Conservation (phyloP, 2,113 vertebrate species). For the Archilochus colubris region DNA sequence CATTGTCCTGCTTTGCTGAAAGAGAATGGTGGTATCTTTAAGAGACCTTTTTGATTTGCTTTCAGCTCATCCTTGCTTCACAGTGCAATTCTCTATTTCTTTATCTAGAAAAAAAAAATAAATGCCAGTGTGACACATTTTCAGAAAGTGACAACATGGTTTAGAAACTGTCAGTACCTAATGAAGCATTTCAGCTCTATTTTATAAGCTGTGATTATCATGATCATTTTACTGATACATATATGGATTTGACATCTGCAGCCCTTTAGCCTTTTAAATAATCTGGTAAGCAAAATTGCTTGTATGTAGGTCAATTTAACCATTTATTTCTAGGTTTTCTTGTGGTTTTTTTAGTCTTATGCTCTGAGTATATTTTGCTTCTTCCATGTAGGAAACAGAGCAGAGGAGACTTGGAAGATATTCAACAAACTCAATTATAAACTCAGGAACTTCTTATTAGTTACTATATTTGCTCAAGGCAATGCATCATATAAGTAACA, state of each 20-base stretch:
- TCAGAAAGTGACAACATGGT: constrained; percentile 63
- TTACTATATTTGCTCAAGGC: not conserved
- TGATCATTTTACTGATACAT: constrained; percentile 59
- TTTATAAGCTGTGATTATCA: constrained; percentile 65
- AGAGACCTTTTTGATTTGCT: constrained; percentile 53
- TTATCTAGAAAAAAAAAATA: constrained; percentile 52
- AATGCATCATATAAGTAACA: not conserved
- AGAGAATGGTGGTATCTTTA: constrained; percentile 42
- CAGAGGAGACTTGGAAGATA: not conserved
- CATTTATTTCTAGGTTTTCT: constrained; percentile 21
- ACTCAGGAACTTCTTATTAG: constrained; percentile 13
- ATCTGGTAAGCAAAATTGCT: constrained; percentile 55
- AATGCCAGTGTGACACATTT: constrained; percentile 47
- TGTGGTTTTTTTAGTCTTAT: not conserved
- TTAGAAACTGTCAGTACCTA: constrained; percentile 64
- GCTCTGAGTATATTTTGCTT: not conserved
- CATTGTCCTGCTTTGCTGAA: constrained; percentile 58
- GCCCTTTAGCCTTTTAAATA: constrained; percentile 59
- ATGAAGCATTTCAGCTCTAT: constrained; percentile 61
- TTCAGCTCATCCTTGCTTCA: constrained; percentile 43
- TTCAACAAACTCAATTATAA: constrained; percentile 28
- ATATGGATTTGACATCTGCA: constrained; percentile 33
- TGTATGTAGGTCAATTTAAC: constrained; percentile 60
- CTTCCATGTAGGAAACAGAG: not conserved
- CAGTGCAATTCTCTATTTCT: constrained; percentile 42